phyloP scores from a whole-genome alignment of 1,140 invertebrate genomes.

The Drosophila leontia region DNA sequence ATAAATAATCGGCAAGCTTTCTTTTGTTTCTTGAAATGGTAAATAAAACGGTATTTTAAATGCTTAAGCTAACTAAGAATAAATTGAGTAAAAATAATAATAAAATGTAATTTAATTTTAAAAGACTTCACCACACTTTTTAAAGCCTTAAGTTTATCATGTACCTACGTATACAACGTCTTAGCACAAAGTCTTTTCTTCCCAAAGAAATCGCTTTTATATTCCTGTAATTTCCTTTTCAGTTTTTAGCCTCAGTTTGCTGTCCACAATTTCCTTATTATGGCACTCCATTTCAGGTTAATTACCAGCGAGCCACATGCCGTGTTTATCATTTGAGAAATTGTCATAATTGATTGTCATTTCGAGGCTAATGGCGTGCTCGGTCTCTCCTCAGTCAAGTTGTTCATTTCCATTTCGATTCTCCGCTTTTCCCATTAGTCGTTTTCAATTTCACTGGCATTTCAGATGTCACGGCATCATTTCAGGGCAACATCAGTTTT shows the following conservation, averaged over 20 bases:
- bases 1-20: not conserved
- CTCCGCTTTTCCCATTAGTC: slow-evolving; percentile 21
- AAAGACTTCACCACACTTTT: not conserved
- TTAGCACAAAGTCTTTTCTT: not conserved
- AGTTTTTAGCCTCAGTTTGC: not conserved
- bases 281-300: slow-evolving; percentile 45
- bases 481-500: slow-evolving; percentile 44
- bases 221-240: not conserved
- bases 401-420: slow-evolving; percentile 38
- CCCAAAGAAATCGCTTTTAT: not conserved
- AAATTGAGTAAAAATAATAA: not conserved
- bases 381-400: slow-evolving; percentile 25
- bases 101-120: not conserved
- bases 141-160: not conserved
- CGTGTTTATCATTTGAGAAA: slow-evolving; percentile 65
- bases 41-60: not conserved
- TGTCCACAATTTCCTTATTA: slow-evolving; percentile 16
- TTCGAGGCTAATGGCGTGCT: slow-evolving; percentile 36
- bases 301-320: slow-evolving; percentile 54
- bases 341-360: slow-evolving; percentile 73
- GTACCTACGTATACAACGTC: not conserved
- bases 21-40: not conserved
- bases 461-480: slow-evolving; percentile 53
- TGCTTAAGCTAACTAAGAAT: not conserved
- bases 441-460: slow-evolving; percentile 32